These are phyloP conservation scores for Euwallacea similis DNA, from an alignment of 1,140 invertebrate genomes.

Conservation along the genomic window DNA sequence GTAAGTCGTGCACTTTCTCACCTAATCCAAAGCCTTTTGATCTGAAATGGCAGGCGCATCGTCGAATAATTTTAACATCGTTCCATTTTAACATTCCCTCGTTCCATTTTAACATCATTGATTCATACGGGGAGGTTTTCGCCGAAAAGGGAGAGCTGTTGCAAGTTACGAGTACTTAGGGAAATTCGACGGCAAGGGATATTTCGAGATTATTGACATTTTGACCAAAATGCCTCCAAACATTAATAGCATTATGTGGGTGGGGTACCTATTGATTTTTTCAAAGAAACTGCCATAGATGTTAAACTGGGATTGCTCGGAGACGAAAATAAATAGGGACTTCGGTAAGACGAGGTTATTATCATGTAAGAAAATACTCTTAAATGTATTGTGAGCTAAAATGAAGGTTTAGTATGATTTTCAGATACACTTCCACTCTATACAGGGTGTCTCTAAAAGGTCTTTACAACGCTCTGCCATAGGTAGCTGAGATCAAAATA, in stretches of 20 bases:
- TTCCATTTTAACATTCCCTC: constrained; percentile 91
- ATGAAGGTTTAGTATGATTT: background rate
- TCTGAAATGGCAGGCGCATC: constrained; percentile 47
- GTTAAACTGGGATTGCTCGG: constrained; percentile 69
- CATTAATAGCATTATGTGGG: constrained; percentile 62
- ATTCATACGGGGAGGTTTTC: constrained; percentile 83
- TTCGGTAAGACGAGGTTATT: constrained; percentile 65
- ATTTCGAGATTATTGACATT: constrained; percentile 74
- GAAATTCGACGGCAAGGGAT: constrained; percentile 59
- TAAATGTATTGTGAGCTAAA: too few relatives aligned
- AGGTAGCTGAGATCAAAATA: too few relatives aligned
- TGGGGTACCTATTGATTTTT: background rate
- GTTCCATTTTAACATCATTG: constrained; percentile 87
- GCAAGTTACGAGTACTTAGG: constrained; percentile 63
- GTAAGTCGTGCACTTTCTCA: background rate
- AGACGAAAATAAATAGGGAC: constrained; percentile 54
- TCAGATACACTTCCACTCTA: too few relatives aligned
- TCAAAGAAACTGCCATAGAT: constrained; percentile 60
- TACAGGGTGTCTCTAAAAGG: too few relatives aligned
- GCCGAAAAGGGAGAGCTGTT: constrained; percentile 73
- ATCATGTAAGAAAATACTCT: background rate
- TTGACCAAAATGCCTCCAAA: constrained; percentile 77
- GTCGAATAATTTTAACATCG: constrained; percentile 70
- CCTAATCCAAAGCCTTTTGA: background rate
- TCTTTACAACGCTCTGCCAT: too few relatives aligned